Evolutionary conservation across 2,888 invertebrate genomes (phyloP).

Genomic region (Chouioia cunea): DNA sequence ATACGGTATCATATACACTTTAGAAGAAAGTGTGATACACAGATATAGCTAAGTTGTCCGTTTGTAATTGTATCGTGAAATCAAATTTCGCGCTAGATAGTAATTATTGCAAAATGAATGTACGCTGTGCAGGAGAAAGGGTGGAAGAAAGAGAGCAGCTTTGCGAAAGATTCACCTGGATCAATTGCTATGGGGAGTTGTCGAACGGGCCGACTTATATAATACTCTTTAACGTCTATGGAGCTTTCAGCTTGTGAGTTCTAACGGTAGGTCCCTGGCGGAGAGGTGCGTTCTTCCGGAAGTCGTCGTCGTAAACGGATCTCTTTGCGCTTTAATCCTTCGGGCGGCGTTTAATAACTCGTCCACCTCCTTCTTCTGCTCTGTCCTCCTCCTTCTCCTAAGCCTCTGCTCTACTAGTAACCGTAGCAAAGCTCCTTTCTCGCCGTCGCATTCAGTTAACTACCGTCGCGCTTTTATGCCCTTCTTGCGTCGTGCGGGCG

Average conservation of each 20-base stretch:
- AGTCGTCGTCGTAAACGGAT: conserved; percentile 42
- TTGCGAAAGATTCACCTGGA: conserved; percentile 27
- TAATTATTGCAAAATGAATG: no score
- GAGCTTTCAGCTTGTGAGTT: background rate
- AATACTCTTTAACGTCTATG: background rate
- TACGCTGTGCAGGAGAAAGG: no score
- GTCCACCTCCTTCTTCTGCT: conserved; percentile 8
- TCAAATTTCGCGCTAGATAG: no score
- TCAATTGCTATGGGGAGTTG: background rate
- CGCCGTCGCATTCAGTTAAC: conserved; percentile 48
- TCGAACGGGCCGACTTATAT: conserved; percentile 36
- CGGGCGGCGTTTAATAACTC: conserved; percentile 49
- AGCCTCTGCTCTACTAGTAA: conserved; percentile 3
- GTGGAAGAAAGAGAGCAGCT: conserved; percentile 10
- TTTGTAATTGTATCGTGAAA: no score
- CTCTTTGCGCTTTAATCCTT: conserved; percentile 47
- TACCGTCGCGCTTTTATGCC: conserved; percentile 45
- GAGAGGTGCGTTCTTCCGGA: conserved; percentile 26
- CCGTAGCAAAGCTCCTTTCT: conserved; percentile 1
- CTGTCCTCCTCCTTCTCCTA: background rate
- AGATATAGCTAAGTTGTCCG: no score
- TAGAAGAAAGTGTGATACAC: no score
- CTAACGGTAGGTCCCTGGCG: background rate
- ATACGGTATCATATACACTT: no score
- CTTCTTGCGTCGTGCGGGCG: background rate